Evolutionary conservation across 1,140 invertebrate genomes (phyloP), one percentile per base, ranked within the genome.

Genomic region (Caenorhabditis remanei): DNA sequence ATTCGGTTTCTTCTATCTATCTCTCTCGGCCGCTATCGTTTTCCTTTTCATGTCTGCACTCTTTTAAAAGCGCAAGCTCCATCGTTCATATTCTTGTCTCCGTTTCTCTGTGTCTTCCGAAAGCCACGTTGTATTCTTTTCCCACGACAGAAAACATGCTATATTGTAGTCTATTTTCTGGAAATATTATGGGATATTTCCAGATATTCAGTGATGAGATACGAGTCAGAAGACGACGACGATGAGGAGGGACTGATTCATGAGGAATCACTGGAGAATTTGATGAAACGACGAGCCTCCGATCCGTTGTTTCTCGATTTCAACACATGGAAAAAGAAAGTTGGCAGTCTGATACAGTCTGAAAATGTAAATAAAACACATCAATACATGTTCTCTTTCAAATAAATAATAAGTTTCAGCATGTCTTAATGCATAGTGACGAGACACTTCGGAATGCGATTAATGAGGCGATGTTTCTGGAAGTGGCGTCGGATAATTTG

Each of bases 71-170:
- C n/a, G n/a, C n/a, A 24, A n/a, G 7, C 5, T 79, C 71, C 53
- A 13, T 63, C 61, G 32, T 21, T 32, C 21, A 63, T 63, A 13
- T 50, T 79, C n/a, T 50, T 21, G 2, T 24, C 19, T 50, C 40
- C n/a, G 50, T 79, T 79, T 79, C 71, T 79, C 71, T 79, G 40
- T n/a, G 46, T 79, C 71, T 79, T 16, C 40, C 3, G 7, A 50
- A 32, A 32, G n/a, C 32, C 71, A 50, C 46, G 43, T 48, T 79
- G n/a, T 50, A 19, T 21, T 24, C 6, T 43, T 50, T 11, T 71
- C 46, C 16, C 9, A 46, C 24, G 9, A 11, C 21, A 53, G 53
- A 79, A 79, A 79, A 63, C 24, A 63, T 40, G n/a, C 14, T 58
- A 58, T 58, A 19, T 58, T n/a, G 19, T 19, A 58, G n/a, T 6